phyloP scores from a whole-genome alignment of 1,140 invertebrate genomes.

The Pseudachorutes palmiensis region DNA sequence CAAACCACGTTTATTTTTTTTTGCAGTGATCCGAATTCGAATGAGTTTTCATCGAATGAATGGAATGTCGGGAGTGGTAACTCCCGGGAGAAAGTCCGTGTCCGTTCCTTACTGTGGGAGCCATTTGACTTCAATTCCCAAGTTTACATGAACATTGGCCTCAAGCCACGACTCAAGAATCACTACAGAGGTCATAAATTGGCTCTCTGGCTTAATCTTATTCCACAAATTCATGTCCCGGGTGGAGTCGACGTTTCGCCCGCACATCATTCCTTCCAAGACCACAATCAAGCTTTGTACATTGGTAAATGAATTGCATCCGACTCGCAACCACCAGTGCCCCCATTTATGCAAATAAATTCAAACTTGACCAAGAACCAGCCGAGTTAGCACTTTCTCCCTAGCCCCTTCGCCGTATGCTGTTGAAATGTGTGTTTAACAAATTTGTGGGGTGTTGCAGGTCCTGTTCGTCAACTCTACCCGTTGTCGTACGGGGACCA shows the following conservation, averaged over 20 bases:
- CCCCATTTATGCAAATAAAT: too few relatives aligned
- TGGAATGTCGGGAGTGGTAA: constrained; percentile 14
- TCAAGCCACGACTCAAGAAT: constrained; percentile 60
- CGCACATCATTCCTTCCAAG: constrained; percentile 66
- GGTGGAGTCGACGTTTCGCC: constrained; percentile 63
- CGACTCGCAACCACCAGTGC: too few relatives aligned
- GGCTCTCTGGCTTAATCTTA: constrained; percentile 83
- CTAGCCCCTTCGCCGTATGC: not conserved
- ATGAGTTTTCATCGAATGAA: constrained; percentile 23
- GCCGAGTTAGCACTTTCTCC: too few relatives aligned
- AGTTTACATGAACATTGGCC: constrained; percentile 70
- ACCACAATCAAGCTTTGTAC: constrained; percentile 59
- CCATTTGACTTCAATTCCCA: constrained; percentile 82
- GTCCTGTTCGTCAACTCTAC: constrained; percentile 56
- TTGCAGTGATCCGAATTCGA: constrained; percentile 29
- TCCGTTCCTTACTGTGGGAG: constrained; percentile 56
- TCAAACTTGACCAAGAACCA: too few relatives aligned
- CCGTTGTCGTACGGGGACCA: constrained; percentile 22
- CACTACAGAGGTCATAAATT: constrained; percentile 84
- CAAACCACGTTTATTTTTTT: too few relatives aligned
- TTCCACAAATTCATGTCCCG: constrained; percentile 74
- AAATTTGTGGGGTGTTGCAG: constrained; percentile 38
- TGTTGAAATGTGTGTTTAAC: not conserved
- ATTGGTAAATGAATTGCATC: constrained; percentile 48
- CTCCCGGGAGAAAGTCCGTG: constrained; percentile 20